Conservation (phyloP, 2,797 vertebrate genomes). For the Crax fasciolata region DNA sequence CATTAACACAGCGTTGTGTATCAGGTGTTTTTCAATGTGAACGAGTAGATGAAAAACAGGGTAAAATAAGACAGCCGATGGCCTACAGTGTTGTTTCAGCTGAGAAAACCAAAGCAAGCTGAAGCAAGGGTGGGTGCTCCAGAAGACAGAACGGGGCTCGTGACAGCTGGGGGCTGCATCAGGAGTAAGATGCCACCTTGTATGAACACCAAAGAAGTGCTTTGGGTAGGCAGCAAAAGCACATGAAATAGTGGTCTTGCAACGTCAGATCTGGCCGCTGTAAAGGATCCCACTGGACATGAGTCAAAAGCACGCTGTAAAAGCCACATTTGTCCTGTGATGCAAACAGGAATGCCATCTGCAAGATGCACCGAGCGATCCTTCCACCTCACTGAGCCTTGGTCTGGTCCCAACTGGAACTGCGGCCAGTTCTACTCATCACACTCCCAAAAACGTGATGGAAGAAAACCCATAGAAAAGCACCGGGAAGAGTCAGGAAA, state of each 20-base stretch:
- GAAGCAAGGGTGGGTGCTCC: not conserved
- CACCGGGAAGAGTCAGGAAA: not conserved
- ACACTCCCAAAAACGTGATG: not conserved
- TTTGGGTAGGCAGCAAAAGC: not conserved
- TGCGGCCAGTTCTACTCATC: not conserved
- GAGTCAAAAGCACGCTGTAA: not conserved
- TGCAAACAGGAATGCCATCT: not conserved
- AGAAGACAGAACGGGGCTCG: not conserved
- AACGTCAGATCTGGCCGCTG: not conserved
- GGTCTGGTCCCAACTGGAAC: not conserved
- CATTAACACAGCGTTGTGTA: not conserved
- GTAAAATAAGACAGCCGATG: accelerated
- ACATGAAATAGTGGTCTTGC: not conserved
- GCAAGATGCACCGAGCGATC: not conserved
- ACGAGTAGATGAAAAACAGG: not conserved
- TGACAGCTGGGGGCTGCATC: not conserved
- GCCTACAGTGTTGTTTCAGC: not conserved
- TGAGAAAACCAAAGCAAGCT: not conserved
- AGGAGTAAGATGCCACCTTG: not conserved
- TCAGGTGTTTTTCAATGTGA: not conserved
- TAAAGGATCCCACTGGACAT: not conserved
- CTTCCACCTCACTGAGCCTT: not conserved
- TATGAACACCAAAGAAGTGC: not conserved
- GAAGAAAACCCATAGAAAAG: not conserved
- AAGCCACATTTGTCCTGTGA: not conserved